Evolutionary conservation across 2,113 vertebrate genomes (phyloP), one percentile per base, ranked within the genome.

Genomic region (Seriola dumerili): DNA sequence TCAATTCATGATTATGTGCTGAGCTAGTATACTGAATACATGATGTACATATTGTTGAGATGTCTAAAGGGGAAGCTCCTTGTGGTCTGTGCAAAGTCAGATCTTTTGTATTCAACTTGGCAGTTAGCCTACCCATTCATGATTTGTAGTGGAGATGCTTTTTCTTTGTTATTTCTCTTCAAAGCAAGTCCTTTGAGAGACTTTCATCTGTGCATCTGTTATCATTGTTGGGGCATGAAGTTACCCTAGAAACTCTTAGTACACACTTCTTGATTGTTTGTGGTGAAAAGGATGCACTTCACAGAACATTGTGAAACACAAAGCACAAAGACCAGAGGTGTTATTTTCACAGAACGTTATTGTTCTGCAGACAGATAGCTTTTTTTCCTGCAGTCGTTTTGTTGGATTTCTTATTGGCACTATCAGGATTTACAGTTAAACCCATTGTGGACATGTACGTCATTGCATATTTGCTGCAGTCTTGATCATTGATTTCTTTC

Each of bases 321-420:
- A 46, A 80, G 23, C 21, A 50, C 42, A 71, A 58, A 29, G 32
- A 42, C 3, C 34, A 79, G 59, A 72, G 25, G 61, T 78, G 65
- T 32, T 66, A 4, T 44, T 54, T 70, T 36, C 8, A 38, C 48
- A 65, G 54, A 8, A 13, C n/a, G 5, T 36, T 38, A 69, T 16
- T 81, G 32, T 67, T 72, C 34, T 55, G 34, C 55, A 23, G 36
- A 54, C 34, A 38, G 38, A 34, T 21, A 8, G 8, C 10, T 69
- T 62, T 75, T 50, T 61, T 55, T 46, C 17, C 71, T 12, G 3
- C 23, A 12, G 34, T 65, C 32, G 46, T 44, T 68, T 1, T 42
- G 17, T 32, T 44, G 40, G 61, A 58, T 54, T 72, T 67, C 29
- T 29, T 14, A 67, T 50, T 17, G 3, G n/a, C 55, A 29, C 29